Evolutionary conservation across 2,888 invertebrate species (phyloP), one percentile per base, ranked within the genome.

Genomic region (Idaea aversata): DNA sequence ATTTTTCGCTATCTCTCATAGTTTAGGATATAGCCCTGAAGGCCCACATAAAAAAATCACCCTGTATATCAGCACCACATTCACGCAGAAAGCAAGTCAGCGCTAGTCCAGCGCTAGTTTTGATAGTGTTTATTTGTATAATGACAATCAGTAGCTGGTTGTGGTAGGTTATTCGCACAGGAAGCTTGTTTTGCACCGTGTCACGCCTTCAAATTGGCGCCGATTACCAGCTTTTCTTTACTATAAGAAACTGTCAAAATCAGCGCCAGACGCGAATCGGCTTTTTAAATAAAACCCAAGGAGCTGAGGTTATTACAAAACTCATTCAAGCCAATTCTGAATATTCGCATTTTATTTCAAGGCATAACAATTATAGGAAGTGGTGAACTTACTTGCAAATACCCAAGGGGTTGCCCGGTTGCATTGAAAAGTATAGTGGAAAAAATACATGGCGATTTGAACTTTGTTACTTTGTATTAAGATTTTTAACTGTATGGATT

Each of bases 341-440:
- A 47, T 7, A 75, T 72, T 75, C 76, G 70, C 72, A 72, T 73
- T 76, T 75, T 80, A 81, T 77, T 78, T 75, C 73, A 74, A 73
- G 69, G 72, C 67, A 65, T 70, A 72, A 84, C 84, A 87, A 87
- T 88, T 88, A 88, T 80, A 75, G 78, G 83, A 80, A 88, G 86
- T 88, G 84, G 80, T 74, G 77, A 85, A 85, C 78, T 83, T 84
- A 75, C 77, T 74, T 73, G 70, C 75, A 77, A 79, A 79, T 71
- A 67, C 76, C 73, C 72, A 59, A 59, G 71, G 65, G 73, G 76
- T 66, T 69, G 73, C 67, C 78, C 83, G 73, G 76, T 66, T 69
- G 73, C 67, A 79, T 83, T 82, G 81, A 83, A 73, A 75, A 72
- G 74, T 69, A 74, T 65, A 13, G 7, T 10, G 47, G 4, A 47